Percentiles rank a stretch among this genome's conserved stretches.
Evolutionary conservation across 2,797 vertebrate genomes (phyloP).

Genomic region (Moxostoma hubbsi): DNA sequence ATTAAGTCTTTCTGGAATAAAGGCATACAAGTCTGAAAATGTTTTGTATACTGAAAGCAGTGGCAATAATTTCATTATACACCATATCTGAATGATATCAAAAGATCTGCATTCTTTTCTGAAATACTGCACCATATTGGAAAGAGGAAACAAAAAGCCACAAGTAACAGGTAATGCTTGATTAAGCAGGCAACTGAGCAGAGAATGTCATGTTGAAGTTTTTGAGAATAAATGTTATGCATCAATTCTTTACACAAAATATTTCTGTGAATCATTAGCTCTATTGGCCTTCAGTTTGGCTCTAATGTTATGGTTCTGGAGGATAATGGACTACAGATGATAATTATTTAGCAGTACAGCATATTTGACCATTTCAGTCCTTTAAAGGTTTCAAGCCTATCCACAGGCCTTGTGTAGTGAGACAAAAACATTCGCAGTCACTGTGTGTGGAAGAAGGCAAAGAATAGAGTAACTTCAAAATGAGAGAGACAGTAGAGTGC

Average conservation of each 20-base stretch:
- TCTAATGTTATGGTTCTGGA: neutral
- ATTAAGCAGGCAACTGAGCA: slow-evolving; percentile 12
- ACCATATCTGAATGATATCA: neutral
- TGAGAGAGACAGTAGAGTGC: neutral
- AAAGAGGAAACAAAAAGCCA: slow-evolving; percentile 25
- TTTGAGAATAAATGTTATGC: neutral
- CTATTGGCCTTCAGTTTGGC: neutral
- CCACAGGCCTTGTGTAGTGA: slow-evolving; percentile 25
- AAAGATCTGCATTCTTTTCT: neutral
- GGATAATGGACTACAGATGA: neutral
- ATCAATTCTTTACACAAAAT: neutral
- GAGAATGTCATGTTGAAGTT: neutral
- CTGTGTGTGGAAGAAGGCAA: neutral
- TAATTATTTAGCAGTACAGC: slow-evolving; percentile 28
- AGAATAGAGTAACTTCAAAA: slow-evolving; percentile 29
- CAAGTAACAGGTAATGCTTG: slow-evolving; percentile 7
- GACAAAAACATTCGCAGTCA: slow-evolving; percentile 8
- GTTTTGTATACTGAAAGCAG: neutral
- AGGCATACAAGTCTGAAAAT: neutral
- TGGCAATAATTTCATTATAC: neutral
- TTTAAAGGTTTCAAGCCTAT: slow-evolving; percentile 29
- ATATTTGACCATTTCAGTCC: slow-evolving; percentile 31
- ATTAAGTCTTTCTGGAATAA: neutral
- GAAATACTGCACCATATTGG: neutral
- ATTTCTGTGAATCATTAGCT: neutral